These are phyloP conservation scores for Taxidea taxus DNA, from an alignment of 2,113 vertebrate genomes.

Conservation along the genomic window DNA sequence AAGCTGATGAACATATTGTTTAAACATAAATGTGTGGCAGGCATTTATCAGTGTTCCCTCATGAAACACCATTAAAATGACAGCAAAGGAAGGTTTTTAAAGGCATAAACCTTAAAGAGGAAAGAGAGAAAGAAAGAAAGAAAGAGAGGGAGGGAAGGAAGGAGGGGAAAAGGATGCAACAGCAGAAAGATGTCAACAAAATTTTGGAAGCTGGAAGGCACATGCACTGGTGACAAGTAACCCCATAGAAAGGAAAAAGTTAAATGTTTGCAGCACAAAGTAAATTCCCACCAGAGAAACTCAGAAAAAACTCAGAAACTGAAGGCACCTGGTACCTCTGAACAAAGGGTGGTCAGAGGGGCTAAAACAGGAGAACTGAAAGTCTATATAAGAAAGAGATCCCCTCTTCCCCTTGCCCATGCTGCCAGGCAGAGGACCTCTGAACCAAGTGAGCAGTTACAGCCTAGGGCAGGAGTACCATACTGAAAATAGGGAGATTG, in stretches of 20 bases:
- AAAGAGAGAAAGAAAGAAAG: too few species aligned
- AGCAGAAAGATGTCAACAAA: background rate
- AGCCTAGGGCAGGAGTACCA: background rate
- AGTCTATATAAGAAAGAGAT: background rate
- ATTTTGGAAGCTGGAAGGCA: conserved; percentile 6
- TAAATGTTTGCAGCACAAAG: background rate
- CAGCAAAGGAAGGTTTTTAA: background rate
- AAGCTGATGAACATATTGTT: background rate
- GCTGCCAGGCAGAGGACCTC: background rate
- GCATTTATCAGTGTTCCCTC: background rate
- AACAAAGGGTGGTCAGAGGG: background rate
- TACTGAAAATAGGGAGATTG: background rate
- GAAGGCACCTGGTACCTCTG: background rate
- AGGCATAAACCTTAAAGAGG: background rate
- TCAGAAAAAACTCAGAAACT: background rate
- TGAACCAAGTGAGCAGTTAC: background rate
- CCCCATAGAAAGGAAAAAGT: background rate
- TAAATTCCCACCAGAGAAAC: background rate
- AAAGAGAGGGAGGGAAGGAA: background rate
- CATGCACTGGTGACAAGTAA: background rate
- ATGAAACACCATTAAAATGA: conserved; percentile 28
- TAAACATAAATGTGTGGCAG: background rate
- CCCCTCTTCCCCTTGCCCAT: background rate
- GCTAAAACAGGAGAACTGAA: background rate
- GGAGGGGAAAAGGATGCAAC: background rate